Base-by-base conservation (phyloP, 2,113 vertebrate species). In the Solea senegalensis region DNA sequence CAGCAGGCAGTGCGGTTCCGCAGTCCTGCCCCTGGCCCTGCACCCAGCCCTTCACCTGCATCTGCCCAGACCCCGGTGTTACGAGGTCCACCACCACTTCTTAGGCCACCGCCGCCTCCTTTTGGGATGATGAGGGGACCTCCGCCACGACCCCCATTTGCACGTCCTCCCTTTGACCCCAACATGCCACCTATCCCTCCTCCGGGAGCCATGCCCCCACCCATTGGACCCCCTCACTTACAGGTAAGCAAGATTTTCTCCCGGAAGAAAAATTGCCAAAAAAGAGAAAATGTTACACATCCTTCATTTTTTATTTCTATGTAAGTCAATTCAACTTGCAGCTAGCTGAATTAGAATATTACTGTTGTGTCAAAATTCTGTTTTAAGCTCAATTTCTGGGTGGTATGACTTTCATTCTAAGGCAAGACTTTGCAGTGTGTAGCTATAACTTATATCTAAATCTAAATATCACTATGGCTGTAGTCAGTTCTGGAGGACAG, bases 151-250 rank as follows among this genome's bases (percentile, higher is more conserved):
- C 95, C 97, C 8, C 97, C 97, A 0, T 98, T 96, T 55, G 95
- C 95, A 57, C 94, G 96, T 2, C 96, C 97, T 65, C 96, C 96
- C 0, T 98, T 99, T 76, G 98, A 99, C 83, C 96, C 96, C 44
- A 96, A 86, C 89, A 96, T 99, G 96, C 96, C 97, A 2, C 96
- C 97, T 0, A 97, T 99, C 82, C 96, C 97, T 1, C 97, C 98
- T 3, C 98, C 97, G 0, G 95, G 96, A 72, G 94, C 96, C 60
- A 95, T 99, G 88, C 97, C 97, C 53, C 98, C 98, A 1, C 97
- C 97, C 0, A 95, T 99, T 76, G 96, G 94, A 49, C 97, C 97
- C 63, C 98, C 98, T 0, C 98, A 98, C 76, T 79, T 99, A 28
- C 98, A 99, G 97, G 97, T 98, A 92, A 65, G 8, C 4, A 46